phyloP scores from a whole-genome alignment of 92 coral and sea anemone genomes.

The Heteractis magnifica region DNA sequence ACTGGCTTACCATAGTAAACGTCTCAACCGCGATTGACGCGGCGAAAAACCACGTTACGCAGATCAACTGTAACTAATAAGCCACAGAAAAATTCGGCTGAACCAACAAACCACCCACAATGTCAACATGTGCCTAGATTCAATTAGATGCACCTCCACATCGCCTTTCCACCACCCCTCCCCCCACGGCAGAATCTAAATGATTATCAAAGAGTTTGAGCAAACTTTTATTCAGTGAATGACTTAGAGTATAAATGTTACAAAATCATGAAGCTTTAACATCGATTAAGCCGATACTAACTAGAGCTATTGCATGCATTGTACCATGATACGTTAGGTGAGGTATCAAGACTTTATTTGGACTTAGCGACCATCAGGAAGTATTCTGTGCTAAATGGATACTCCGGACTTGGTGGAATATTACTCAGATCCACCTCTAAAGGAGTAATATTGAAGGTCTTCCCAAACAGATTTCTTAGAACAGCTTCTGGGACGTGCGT shows the following conservation, averaged over 20 bases:
- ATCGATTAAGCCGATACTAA: too few species aligned
- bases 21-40: not conserved
- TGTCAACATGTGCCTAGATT: not conserved
- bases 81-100: not conserved
- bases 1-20: not conserved
- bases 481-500: constrained; percentile 23
- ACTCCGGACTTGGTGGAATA: not conserved
- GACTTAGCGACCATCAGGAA: not conserved
- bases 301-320: too few species aligned
- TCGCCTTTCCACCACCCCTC: too few species aligned
- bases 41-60: not conserved
- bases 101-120: not conserved
- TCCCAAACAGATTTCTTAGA: constrained; percentile 22
- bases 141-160: too few species aligned
- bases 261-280: too few species aligned
- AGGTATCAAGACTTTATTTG: too few species aligned
- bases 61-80: not conserved
- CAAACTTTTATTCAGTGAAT: too few species aligned
- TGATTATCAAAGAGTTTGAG: too few species aligned
- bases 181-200: too few species aligned
- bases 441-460: constrained; percentile 18
- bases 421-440: constrained; percentile 22
- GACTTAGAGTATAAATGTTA: too few species aligned
- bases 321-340: too few species aligned
- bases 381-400: not conserved